Base-by-base conservation (phyloP, 2,113 vertebrate genomes). In the Axis porcinus region DNA sequence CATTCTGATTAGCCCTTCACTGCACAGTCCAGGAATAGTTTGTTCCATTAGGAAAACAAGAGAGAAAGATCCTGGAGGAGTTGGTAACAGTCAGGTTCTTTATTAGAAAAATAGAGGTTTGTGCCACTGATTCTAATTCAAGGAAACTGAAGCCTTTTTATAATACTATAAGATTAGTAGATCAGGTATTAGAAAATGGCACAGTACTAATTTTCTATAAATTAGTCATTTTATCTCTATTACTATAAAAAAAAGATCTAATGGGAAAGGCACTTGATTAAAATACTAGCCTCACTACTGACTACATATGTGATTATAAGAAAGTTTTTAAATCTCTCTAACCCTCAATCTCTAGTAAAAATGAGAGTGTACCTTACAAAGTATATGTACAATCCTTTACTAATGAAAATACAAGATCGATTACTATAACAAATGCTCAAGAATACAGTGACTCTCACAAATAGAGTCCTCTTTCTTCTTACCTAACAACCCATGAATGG, bases 91-190 rank as follows among this genome's bases (percentile, higher is more conserved):
- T 54, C 33, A 83, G 52, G 45, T 14, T 89, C 7, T 93, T 92
- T 79, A 96, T 91, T 74, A 93, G 78, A 91, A 97, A 96, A 96
- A 74, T 27, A 85, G 40, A 16, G 4, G 25, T 88, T 78, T 83
- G 13, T 91, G 45, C 81, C 21, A 82, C 14, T 78, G 64, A 91
- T 91, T 93, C 64, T 91, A 93, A 94, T 86, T 40, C 40, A 91
- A 91, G 40, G 23, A 96, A 93, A 86, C 21, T 82, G 14, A 88
- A 95, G n/a, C 2, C 36, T 55, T 92, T 47, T 93, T 47, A 95
- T 88, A 95, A 92, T 91, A 52, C 95, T 95, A 50, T 60, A 55
- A 91, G 21, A 94, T 97, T 76, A 95, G 89, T 88, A 93, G 23
- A 88, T 95, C 1, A 45, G 43, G 33, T 27, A 74, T 94, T 96